Percentiles rank a stretch among this genome's conserved stretches.
Evolutionary conservation across 2,113 vertebrate genomes (phyloP).

Genomic region (Danionella cerebrum): DNA sequence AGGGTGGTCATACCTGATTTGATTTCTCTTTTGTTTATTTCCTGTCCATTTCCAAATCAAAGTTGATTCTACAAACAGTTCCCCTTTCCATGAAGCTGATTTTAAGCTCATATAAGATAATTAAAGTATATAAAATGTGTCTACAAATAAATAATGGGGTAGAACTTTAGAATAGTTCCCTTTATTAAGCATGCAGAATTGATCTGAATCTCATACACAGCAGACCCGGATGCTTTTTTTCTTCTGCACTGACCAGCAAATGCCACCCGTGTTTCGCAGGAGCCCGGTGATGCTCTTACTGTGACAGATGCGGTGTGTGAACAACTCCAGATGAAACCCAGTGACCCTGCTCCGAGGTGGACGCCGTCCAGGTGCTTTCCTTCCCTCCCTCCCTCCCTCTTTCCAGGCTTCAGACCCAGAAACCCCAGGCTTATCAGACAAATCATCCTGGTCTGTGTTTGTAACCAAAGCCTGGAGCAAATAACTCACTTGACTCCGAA

Average conservation of each 20-base stretch:
- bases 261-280: not conserved
- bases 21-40: too few relatives aligned
- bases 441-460: conserved; percentile 43
- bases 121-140: too few relatives aligned
- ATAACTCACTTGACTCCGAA: conserved; percentile 7
- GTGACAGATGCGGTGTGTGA: conserved; percentile 59
- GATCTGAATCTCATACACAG: too few relatives aligned
- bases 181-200: too few relatives aligned
- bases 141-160: too few relatives aligned
- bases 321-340: conserved; percentile 68
- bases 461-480: conserved; percentile 41
- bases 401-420: conserved; percentile 48
- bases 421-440: conserved; percentile 49
- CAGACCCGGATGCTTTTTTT: too few relatives aligned
- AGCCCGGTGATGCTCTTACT: conserved; percentile 14
- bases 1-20: too few relatives aligned
- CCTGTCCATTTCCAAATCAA: too few relatives aligned
- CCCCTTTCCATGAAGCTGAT: too few relatives aligned
- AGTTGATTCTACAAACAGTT: too few relatives aligned
- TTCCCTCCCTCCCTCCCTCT: conserved; percentile 34
- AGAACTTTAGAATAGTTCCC: too few relatives aligned
- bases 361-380: conserved; percentile 70
- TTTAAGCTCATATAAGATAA: too few relatives aligned
- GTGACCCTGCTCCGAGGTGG: conserved; percentile 64
- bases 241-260: not conserved